Conservation (phyloP, 2,797 vertebrate species). For the Ctenopoma kingsleyae region DNA sequence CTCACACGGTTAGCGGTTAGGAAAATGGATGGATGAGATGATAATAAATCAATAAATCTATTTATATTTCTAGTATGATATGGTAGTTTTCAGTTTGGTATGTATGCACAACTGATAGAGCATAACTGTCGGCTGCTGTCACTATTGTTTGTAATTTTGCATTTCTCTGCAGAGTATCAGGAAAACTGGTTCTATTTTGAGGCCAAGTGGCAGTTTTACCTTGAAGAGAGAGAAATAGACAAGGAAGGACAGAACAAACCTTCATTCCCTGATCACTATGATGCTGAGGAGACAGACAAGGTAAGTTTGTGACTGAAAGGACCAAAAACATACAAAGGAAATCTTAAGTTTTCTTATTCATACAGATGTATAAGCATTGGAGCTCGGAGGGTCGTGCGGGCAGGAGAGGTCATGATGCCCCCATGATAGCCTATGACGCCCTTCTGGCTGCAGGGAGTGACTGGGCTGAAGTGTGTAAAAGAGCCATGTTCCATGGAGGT, state of each 20-base stretch:
- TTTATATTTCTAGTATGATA: not conserved
- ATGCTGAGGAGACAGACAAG: constrained; percentile 93
- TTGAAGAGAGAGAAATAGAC: constrained; percentile 93
- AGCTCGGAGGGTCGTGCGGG: constrained; percentile 95
- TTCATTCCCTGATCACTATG: constrained; percentile 87
- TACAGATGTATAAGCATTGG: constrained; percentile 92
- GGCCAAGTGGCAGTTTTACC: constrained; percentile 98
- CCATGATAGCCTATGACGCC: constrained; percentile 98
- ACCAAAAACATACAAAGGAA: not conserved
- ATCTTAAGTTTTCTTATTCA: constrained; percentile 1
- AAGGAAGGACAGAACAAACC: constrained; percentile 89
- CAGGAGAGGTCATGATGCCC: constrained; percentile 92
- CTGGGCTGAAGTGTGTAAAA: constrained; percentile 92
- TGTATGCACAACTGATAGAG: not conserved
- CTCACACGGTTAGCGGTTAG: not conserved
- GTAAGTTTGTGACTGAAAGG: constrained; percentile 69
- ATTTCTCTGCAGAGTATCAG: constrained; percentile 89
- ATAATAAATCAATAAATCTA: too few species aligned
- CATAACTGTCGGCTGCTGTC: not conserved
- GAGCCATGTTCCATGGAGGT: constrained; percentile 98
- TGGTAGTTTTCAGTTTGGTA: not conserved
- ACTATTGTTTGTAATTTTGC: constrained; percentile 18
- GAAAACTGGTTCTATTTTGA: constrained; percentile 99
- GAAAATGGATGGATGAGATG: too few species aligned
- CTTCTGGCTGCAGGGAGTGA: constrained; percentile 89